Base-by-base conservation (phyloP, 2,113 vertebrate genomes). In the Symphodus melops region DNA sequence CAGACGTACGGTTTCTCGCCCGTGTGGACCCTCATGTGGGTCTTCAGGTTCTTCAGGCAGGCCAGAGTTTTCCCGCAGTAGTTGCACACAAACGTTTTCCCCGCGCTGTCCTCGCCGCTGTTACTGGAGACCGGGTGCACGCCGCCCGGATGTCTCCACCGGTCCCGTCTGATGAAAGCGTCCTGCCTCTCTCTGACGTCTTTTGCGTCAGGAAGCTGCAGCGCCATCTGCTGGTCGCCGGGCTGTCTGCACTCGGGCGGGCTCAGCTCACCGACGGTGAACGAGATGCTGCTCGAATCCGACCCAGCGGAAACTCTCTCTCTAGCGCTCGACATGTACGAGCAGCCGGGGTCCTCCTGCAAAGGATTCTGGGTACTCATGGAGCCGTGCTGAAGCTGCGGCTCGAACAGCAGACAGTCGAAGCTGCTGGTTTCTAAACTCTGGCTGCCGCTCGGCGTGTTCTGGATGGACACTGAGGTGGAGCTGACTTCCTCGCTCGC, bases 1-100 rank as follows among this genome's bases (percentile, higher is more conserved):
- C 93, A 94, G 64, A 79, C 60, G 16, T 91, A 94, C 0, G 92
- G 92, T 23, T 93, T 93, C 84, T 93, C 92, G 1, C 92, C 90
- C 0, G 92, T 92, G 89, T 93, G 92, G 17, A 93, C 91, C 64
- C 92, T 68, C 83, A 92, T 85, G 82, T 93, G 92, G 14, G 89
- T 92, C 72, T 90, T 92, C 13, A 93, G 87, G 84, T 92, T 93
- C 81, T 92, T 93, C 56, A 93, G 81, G 58, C 88, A 92, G 12
- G 91, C 87, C 64, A 93, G 76, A 0, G 82, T 88, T 49, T 93
- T 93, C 1, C 92, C 91, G 20, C 90, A 93, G 82, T 25, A 86
- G 61, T 28, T 90, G 2, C 92, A 92, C 46, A 72, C 68, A 0
- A 89, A 91, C 13, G 76, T 12, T 57, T 66, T 89, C 9, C 39